A percentile compares a stretch with the other conserved stretches of the same genome.
Conservation (phyloP, 2,888 invertebrate species). For the Gisinianus flammeolus region DNA sequence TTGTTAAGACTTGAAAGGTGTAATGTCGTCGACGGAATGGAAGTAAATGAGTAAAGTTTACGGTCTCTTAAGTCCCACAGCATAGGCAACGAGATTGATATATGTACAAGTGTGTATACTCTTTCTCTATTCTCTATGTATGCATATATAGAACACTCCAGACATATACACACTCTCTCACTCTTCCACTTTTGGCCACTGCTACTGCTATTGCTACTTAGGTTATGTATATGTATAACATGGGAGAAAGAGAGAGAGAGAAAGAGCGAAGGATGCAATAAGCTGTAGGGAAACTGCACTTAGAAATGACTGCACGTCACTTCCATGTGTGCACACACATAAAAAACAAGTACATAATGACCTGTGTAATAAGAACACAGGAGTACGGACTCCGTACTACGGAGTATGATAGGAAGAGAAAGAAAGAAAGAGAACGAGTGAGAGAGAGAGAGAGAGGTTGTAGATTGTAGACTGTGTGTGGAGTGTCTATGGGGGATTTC, state of each 20-base stretch:
- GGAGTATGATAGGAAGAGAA: not conserved
- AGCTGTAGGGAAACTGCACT: slow-evolving; percentile 30
- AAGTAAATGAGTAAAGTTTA: slow-evolving; percentile 32
- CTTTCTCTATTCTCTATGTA: not conserved
- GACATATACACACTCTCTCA: not conserved
- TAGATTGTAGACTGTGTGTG: not conserved
- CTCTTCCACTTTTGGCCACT: too few species aligned
- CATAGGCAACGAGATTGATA: too few species aligned
- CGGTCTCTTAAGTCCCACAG: slow-evolving; percentile 12
- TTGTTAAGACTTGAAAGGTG: slow-evolving; percentile 29
- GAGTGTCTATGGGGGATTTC: not conserved
- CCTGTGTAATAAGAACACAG: slow-evolving; percentile 6
- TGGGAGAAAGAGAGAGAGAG: slow-evolving; percentile 3
- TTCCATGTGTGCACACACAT: slow-evolving; percentile 38
- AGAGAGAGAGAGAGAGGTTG: not conserved
- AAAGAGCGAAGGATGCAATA: slow-evolving; percentile 18
- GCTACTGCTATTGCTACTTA: too few species aligned
- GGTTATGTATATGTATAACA: too few species aligned
- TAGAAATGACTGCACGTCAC: slow-evolving; percentile 36
- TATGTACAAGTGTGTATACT: too few species aligned
- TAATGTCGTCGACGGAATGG: slow-evolving; percentile 19
- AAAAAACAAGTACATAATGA: slow-evolving; percentile 39
- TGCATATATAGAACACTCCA: not conserved
- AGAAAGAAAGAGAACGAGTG: not conserved
- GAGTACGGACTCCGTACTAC: not conserved